Evolutionary conservation across 2,888 invertebrate genomes (phyloP), one percentile per base, ranked within the genome.

Genomic region (Acleris emargana): DNA sequence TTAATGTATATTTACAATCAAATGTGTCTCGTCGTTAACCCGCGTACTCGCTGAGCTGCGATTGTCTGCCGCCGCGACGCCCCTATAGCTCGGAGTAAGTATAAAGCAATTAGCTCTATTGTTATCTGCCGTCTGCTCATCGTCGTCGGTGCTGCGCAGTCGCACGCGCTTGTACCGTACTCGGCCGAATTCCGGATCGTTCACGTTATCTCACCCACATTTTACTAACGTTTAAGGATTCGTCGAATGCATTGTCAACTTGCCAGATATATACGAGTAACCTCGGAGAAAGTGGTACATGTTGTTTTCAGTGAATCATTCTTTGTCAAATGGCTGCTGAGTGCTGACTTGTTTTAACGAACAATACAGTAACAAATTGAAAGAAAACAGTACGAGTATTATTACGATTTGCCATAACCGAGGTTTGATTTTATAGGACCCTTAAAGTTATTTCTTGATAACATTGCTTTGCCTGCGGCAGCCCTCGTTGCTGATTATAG

Each of bases 191-290:
- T 89, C 87, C 86, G 70, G 61, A 71, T 73, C 74, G 76, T 85
- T 87, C 82, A 79, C 86, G 87, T 85, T 89, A 87, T 72, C 77
- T 87, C 82, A 86, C 90, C 89, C 80, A 89, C 84, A 84, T 89
- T 81, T 78, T 73, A 77, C 64, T 60, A 45, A 60, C 38, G 38
- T 38, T 38, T 45, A 45, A 45, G 17, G 45, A 17, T n/a, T 45
- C 3, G 9, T 28, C 9, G 17, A 57, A 45, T 45, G 49, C 20
- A 11, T 58, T 49, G 58, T 28, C 47, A 58, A 69, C 69, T 67
- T 54, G 61, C 57, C 49, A 68, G 68, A 68, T 67, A 67, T 59
- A 62, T n/a, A n/a, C n/a, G n/a, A 67, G 45, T 59, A 47, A 49
- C 38, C 54, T 50, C 51, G 66, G 53, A 49, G 58, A 47, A 32